Percentiles rank a stretch among this genome's conserved stretches.
Evolutionary conservation across 2,113 vertebrate genomes (phyloP).

Genomic region (Vidua chalybeata): DNA sequence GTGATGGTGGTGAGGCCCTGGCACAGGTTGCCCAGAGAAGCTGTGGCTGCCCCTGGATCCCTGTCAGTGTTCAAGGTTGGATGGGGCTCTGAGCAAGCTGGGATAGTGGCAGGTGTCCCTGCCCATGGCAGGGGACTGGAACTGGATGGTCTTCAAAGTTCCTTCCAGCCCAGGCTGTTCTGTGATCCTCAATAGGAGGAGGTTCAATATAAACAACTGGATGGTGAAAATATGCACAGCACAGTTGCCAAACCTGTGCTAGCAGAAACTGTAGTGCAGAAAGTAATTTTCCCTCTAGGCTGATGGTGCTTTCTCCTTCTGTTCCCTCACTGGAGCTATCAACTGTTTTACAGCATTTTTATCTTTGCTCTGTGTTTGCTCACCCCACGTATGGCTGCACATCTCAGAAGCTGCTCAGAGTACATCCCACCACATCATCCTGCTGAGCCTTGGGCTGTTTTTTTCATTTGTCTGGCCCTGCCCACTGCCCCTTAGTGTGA

Average conservation of each 20-base stretch:
- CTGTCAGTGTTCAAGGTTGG: accelerated
- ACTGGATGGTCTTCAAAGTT: neutral
- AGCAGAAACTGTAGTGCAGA: neutral
- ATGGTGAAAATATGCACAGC: neutral
- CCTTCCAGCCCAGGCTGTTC: neutral
- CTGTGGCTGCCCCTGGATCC: neutral
- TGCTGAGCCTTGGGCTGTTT: neutral
- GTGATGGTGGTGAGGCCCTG: accelerated
- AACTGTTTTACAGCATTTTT: neutral
- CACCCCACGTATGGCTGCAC: accelerated
- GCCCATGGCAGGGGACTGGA: neutral
- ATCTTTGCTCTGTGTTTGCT: neutral
- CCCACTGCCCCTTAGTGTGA: slow-evolving; percentile 33
- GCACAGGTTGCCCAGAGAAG: neutral
- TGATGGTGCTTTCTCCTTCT: neutral
- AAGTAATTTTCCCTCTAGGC: neutral
- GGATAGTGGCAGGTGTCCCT: neutral
- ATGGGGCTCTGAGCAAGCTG: neutral
- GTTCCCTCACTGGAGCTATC: neutral
- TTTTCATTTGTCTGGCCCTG: slow-evolving; percentile 4
- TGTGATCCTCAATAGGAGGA: neutral
- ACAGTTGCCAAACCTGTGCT: neutral
- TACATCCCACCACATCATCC: slow-evolving; percentile 5
- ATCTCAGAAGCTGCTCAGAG: neutral
- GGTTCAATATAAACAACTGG: neutral